Base-by-base conservation (phyloP, 2,888 invertebrate species). In the Macrophya alboannulata region DNA sequence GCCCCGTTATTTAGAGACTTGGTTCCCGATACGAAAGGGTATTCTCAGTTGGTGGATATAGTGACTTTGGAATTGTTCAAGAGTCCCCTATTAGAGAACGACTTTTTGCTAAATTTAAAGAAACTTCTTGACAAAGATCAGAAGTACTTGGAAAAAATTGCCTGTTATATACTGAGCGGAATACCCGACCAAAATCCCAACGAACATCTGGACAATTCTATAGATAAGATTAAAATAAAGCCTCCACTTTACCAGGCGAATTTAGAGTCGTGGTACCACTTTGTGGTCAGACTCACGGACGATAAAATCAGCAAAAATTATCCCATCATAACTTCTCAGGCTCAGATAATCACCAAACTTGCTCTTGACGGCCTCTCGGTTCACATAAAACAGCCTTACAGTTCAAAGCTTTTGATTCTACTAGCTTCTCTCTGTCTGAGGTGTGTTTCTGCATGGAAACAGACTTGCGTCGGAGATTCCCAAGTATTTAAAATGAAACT, bases 11-110 rank as follows among this genome's bases (percentile, higher is more conserved):
- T 93, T 84, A 89, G 92, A 21, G 90, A 91, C 21, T 87, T 93
- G 0, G 89, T 92, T 6, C 88, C 91, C 0, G 88, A 88, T 0
- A 90, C 90, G 0, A 90, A 91, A 1, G 93, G 93, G 0, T 94
- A 93, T 84, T 92, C 92, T 1, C 93, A 93, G 79, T 86, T 94
- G 0, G 87, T 94, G 10, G 93, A 93, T 62, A 92, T 94, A 25
- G 88, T 93, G 3, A 93, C 93, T 0, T 87, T 94, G n/a, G 94
- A 94, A 85, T 85, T 94, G 1, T 94, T 93, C 81, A 93, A 93
- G 83, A 92, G 91, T 17, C 89, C 90, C 0, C 72, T 88, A 10
- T 86, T 91, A 4, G 93, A 94, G 62, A 90, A 90, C 12, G 93
- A 93, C 86, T 93, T 93, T 55, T 87, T 89, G 3, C 83, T 25